Evolutionary conservation across 2,113 vertebrate genomes (phyloP).

Genomic region (Proteles cristata): DNA sequence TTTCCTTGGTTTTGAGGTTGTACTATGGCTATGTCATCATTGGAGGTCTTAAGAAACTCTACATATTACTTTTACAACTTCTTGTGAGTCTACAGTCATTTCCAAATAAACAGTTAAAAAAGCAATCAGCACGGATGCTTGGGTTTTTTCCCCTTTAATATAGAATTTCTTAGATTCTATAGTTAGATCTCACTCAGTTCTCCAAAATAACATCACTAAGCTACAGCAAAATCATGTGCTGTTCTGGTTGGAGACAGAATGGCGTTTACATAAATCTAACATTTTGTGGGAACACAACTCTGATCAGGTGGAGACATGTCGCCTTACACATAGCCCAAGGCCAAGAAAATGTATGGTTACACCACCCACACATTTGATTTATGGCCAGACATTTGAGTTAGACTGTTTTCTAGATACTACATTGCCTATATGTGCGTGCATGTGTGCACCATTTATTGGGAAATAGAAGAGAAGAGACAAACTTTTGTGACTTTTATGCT

Average conservation of each 20-base stretch:
- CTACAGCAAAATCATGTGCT: background rate
- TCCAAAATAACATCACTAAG: constrained; percentile 10
- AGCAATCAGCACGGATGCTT: background rate
- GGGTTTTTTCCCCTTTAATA: background rate
- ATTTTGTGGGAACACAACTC: background rate
- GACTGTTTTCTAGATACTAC: background rate
- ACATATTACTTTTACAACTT: background rate
- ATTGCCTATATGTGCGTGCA: background rate
- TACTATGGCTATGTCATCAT: background rate
- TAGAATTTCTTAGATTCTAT: constrained; percentile 23
- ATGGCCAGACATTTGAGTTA: background rate
- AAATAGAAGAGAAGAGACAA: background rate
- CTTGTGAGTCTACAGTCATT: background rate
- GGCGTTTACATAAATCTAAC: background rate
- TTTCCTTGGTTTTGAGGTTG: background rate
- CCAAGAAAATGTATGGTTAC: background rate
- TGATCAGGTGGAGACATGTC: background rate
- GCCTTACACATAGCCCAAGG: background rate
- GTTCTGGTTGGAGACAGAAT: background rate
- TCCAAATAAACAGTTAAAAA: background rate
- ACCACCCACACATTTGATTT: background rate
- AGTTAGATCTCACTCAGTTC: background rate
- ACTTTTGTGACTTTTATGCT: background rate
- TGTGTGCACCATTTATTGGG: background rate
- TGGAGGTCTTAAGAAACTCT: background rate